Conservation (phyloP, 2,113 vertebrate genomes). For the Excalfactoria chinensis region DNA sequence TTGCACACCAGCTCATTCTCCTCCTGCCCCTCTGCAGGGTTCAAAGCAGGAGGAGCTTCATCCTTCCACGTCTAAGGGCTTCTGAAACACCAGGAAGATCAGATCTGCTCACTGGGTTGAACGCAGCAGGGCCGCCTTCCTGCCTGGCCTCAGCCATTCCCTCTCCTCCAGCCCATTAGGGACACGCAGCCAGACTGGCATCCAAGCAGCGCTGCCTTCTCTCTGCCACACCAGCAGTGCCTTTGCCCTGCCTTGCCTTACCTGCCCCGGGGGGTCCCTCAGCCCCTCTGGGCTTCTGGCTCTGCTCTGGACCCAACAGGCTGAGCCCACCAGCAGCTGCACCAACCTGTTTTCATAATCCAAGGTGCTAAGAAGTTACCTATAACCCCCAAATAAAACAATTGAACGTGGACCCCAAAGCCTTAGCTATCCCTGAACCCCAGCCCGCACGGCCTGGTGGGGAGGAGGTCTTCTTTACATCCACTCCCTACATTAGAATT, state of each 20-base stretch:
- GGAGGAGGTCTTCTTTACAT: background rate
- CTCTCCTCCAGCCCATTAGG: conserved; percentile 16
- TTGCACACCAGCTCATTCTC: background rate
- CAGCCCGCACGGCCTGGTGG: background rate
- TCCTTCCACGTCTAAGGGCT: conserved; percentile 27
- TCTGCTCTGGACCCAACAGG: background rate
- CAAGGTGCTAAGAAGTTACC: conserved; percentile 6
- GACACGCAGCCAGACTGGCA: background rate
- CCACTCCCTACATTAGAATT: background rate
- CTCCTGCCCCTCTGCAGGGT: conserved; percentile 43
- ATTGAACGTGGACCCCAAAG: background rate
- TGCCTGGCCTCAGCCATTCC: background rate
- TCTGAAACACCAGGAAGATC: conserved; percentile 54
- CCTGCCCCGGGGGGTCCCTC: background rate
- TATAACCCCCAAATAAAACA: conserved; percentile 32
- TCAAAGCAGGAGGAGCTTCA: conserved; percentile 24
- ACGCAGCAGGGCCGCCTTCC: background rate
- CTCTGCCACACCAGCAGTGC: background rate
- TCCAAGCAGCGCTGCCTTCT: background rate
- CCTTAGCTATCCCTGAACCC: background rate
- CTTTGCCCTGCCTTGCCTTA: background rate
- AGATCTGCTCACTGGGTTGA: conserved; percentile 26
- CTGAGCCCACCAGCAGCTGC: background rate
- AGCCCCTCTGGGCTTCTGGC: fast-evolving
- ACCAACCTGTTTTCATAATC: background rate